Evolutionary conservation across 2,113 vertebrate species (phyloP).

Genomic region (Copsychus sechellarum): DNA sequence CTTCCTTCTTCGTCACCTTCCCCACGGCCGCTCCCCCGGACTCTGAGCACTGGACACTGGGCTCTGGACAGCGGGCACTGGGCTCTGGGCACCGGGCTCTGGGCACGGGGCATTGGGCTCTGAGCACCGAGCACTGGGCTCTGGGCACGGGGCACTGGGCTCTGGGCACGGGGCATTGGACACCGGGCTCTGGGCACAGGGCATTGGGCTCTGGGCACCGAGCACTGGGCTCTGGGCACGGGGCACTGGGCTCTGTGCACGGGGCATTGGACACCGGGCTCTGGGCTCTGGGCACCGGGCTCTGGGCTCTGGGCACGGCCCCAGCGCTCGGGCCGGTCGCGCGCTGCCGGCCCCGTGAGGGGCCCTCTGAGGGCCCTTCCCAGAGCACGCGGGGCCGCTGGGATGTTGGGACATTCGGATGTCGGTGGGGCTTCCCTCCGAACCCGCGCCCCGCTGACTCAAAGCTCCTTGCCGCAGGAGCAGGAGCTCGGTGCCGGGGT

Average conservation of each 20-base stretch:
- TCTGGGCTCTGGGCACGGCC: not conserved
- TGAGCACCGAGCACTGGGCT: fast-evolving
- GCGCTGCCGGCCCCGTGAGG: fast-evolving
- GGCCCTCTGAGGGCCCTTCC: too few species aligned
- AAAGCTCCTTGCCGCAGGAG: too few species aligned
- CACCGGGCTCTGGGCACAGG: too few species aligned
- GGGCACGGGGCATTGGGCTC: fast-evolving
- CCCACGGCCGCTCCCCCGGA: fast-evolving
- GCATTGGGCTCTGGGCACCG: fast-evolving
- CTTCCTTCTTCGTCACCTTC: too few species aligned
- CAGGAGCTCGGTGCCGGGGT: not conserved
- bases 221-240: fast-evolving
- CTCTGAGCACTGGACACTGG: fast-evolving
- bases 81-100: not conserved
- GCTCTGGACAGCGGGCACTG: too few species aligned
- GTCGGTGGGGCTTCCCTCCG: not conserved
- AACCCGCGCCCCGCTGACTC: fast-evolving
- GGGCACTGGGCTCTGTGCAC: fast-evolving
- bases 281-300: fast-evolving
- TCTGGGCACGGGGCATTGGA: fast-evolving
- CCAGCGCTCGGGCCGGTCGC: fast-evolving
- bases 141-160: fast-evolving
- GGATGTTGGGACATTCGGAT: too few species aligned
- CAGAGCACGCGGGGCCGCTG: not conserved
- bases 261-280: fast-evolving